Base-by-base conservation (phyloP, 2,113 vertebrate genomes). In the Ailurus styani region DNA sequence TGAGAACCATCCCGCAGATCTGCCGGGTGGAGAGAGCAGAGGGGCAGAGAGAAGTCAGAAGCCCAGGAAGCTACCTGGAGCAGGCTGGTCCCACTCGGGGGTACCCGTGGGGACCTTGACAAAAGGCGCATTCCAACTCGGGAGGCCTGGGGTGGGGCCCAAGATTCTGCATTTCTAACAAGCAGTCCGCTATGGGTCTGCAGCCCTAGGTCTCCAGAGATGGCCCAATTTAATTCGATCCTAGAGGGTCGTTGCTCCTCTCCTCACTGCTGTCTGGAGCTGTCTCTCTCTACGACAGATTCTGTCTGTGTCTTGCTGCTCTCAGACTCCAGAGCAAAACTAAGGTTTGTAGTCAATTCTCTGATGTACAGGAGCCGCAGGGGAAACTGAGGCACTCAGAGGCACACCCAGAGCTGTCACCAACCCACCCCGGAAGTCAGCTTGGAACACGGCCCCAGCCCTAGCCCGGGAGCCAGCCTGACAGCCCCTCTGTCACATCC, bases 1-100 rank as follows among this genome's bases (percentile, higher is more conserved):
- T 99, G 96, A 99, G 98, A 95, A 98, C 98, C 99, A 99, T 99
- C 75, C 99, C 99, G 95, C 99, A 99, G 98, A 99, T 99, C 99
- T 99, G 97, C 12, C 60, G 3, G 55, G 95, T 11, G 60, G 89
- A 93, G 50, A 94, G 17, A 83, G n/a, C 18, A 78, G 66, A 91
- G 86, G 47, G 7, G 23, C 25, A 37, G 9, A 55, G 72, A 40
- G 37, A 21, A 23, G 4, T 97, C 42, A 93, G 95, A 62, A 8
- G 2, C 14, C 34, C 21, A 0, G 0, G 0, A 2, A 18, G 6
- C 25, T 55, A n/a, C 40, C 23, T 7, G 11, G 27, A 11, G 23
- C 34, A 2, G 27, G 47, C 42, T 55, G 15, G 34, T 5, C 37
- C 7, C 8, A 0, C 13, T 6, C 2, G 11, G 47, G 60, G 1